Evolutionary conservation across 2,888 invertebrate species (phyloP), one percentile per base, ranked within the genome.

Genomic region (Gymnoscelis rufifasciata): DNA sequence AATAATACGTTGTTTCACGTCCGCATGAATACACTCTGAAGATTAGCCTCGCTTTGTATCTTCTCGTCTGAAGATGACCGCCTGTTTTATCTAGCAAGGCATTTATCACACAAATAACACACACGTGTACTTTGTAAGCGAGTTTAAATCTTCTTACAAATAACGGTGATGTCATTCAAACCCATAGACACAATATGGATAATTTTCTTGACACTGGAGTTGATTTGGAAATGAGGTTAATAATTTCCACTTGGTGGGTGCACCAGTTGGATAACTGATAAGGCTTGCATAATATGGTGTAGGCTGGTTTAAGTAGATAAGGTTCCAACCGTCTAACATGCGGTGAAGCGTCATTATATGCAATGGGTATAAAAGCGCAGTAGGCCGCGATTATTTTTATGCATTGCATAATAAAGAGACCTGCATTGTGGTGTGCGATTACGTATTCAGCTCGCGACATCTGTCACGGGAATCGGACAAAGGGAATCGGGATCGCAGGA

Each of bases 401-500:
- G 74, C 62, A 64, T 66, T 61, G 79, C 71, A 78, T 80, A 66
- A 69, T 65, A 70, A 78, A 69, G 61, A 47, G 45, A 44, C 48
- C 52, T 64, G 63, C 58, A 61, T 47, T 62, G 61, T 65, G 52
- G 57, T 38, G 27, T 56, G 39, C 51, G 53, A 48, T 79, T 82
- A 72, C 45, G 79, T 81, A 84, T 83, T 77, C 83, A 68, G 60
- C 59, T 60, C 66, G 63, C 60, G 66, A 66, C 73, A 68, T 76
- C 80, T 80, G 80, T 76, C 78, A 78, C 75, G 68, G 74, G 72
- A 66, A 64, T 62, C 64, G 69, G 68, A 77, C 74, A 76, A 76
- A 71, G 58, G 70, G 71, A 66, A 69, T 66, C 68, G 64, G 72
- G 74, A 76, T 72, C 66, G 65, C 50, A 71, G 80, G 75, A 78